phyloP scores from a whole-genome alignment of 2,113 vertebrate species.

The Hylia prasina region DNA sequence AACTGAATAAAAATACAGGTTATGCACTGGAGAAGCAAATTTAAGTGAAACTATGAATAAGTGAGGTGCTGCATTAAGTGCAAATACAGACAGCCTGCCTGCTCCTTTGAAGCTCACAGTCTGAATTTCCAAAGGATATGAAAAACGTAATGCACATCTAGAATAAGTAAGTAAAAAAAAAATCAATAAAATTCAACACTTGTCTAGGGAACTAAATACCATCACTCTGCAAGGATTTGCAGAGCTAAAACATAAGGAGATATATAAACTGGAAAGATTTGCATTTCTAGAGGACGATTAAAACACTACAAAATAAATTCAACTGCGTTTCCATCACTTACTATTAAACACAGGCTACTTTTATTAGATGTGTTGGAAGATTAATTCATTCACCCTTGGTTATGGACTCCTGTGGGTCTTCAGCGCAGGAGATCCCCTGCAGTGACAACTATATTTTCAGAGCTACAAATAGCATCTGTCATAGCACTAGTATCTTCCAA shows the following conservation, averaged over 20 bases:
- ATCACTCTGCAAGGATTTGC: not conserved
- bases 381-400: constrained; percentile 16
- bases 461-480: constrained; percentile 55
- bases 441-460: constrained; percentile 60
- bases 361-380: not conserved
- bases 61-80: not conserved
- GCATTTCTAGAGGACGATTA: not conserved
- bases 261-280: not conserved
- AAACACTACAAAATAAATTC: not conserved
- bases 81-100: not conserved
- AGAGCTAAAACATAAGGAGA: not conserved
- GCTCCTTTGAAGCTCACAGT: not conserved
- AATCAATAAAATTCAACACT: not conserved
- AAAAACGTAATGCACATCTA: not conserved
- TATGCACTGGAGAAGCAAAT: not conserved
- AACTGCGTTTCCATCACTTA: not conserved
- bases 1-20: not conserved
- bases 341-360: not conserved
- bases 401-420: constrained; percentile 11
- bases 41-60: not conserved
- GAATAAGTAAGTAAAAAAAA: not conserved
- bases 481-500: not conserved
- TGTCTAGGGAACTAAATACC: not conserved
- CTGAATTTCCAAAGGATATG: not conserved
- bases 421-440: constrained; percentile 27